phyloP scores from a whole-genome alignment of 2,888 invertebrate genomes.

The Cheilosia variabilis region DNA sequence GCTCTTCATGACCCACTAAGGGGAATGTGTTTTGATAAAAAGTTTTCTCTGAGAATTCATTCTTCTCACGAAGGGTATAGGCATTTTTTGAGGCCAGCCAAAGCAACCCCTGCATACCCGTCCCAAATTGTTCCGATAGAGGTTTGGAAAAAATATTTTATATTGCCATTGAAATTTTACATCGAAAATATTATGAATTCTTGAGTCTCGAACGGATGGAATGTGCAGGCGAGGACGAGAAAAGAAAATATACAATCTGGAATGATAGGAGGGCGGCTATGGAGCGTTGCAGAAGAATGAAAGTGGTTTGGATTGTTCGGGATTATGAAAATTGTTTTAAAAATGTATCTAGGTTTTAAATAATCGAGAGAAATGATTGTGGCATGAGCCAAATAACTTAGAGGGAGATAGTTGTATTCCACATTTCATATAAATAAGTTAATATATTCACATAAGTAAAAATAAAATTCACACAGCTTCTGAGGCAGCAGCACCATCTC shows the following conservation, averaged over 20 bases:
- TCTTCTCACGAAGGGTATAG: neutral
- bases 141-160: neutral
- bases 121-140: neutral
- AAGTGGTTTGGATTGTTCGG: neutral
- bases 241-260: neutral
- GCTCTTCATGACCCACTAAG: neutral
- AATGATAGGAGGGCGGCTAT: neutral
- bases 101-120: neutral
- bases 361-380: no score
- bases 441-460: no score
- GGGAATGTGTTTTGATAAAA: neutral
- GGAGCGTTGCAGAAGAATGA: neutral
- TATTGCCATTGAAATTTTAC: neutral
- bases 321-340: no score
- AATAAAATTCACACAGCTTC: no score
- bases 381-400: no score
- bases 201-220: neutral
- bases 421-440: no score
- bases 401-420: no score
- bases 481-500: no score
- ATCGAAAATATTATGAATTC: conserved; percentile 1
- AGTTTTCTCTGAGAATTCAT: neutral
- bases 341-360: no score
- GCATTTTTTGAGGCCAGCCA: neutral
- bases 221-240: neutral